A percentile compares a stretch with the other conserved stretches of the same genome.
Evolutionary conservation across 2,797 vertebrate genomes (phyloP).

Genomic region (Megaceryle alcyon): DNA sequence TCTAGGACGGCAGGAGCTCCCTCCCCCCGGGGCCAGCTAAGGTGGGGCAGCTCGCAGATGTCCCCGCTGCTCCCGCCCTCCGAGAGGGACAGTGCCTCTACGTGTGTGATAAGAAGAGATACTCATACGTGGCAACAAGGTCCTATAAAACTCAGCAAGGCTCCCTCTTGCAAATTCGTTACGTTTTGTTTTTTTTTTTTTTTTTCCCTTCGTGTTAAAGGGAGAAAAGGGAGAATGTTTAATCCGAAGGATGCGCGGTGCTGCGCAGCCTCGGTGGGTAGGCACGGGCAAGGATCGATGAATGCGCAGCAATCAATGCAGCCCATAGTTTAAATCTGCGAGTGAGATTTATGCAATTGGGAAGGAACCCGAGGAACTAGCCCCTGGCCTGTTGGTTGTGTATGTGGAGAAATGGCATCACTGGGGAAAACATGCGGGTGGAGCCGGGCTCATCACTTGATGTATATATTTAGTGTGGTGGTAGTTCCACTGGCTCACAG

Average conservation of each 20-base stretch:
- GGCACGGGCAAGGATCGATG: neutral
- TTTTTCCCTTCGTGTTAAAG: neutral
- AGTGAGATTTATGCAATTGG: neutral
- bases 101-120: neutral
- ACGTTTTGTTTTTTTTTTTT: neutral
- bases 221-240: neutral
- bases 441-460: neutral
- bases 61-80: neutral
- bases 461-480: neutral
- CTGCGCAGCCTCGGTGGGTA: neutral
- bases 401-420: neutral
- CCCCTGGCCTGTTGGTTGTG: neutral
- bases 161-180: neutral
- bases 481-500: neutral
- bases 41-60: neutral
- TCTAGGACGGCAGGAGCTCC: neutral
- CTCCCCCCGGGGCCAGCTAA: neutral
- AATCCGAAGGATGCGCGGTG: neutral
- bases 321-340: neutral
- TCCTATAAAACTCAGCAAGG: neutral
- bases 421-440: neutral
- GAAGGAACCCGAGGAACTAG: neutral
- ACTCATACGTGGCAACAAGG: neutral
- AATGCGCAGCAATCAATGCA: accelerated
- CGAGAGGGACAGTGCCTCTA: neutral